A percentile compares a stretch with the other conserved stretches of the same genome.
Evolutionary conservation across 2,888 invertebrate species (phyloP).

Genomic region (Andrena camellia): DNA sequence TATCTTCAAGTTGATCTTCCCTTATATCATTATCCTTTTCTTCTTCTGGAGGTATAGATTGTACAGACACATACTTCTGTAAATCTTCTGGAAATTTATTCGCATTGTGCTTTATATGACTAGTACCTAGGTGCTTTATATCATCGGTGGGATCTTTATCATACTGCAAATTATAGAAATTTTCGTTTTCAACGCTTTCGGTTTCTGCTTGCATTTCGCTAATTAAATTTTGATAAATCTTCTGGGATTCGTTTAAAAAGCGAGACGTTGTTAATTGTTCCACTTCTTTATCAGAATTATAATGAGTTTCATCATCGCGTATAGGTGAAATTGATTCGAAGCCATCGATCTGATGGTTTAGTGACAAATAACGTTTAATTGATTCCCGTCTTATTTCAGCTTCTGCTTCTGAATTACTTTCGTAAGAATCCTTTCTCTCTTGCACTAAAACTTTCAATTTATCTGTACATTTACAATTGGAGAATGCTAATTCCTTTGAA

Average conservation of each 20-base stretch:
- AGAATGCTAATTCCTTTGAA: conserved; percentile 37
- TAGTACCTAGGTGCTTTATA: conserved; percentile 10
- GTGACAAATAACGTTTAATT: conserved; percentile 19
- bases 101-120: neutral
- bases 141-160: conserved; percentile 2
- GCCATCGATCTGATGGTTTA: conserved; percentile 29
- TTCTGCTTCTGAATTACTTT: conserved; percentile 63
- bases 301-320: conserved; percentile 5
- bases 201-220: conserved; percentile 18
- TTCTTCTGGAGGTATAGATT: conserved; percentile 1
- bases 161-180: conserved; percentile 6
- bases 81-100: conserved; percentile 18
- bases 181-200: conserved; percentile 7
- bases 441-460: conserved; percentile 30
- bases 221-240: conserved; percentile 38
- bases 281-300: conserved; percentile 12
- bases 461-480: conserved; percentile 32
- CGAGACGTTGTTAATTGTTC: conserved; percentile 12
- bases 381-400: conserved; percentile 43
- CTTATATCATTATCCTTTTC: neutral
- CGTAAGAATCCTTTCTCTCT: conserved; percentile 34
- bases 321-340: conserved; percentile 31
- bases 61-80: conserved; percentile 5
- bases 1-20: conserved; percentile 12
- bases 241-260: conserved; percentile 33